Evolutionary conservation across 2,888 invertebrate genomes (phyloP).

Genomic region (Sericinus montela): DNA sequence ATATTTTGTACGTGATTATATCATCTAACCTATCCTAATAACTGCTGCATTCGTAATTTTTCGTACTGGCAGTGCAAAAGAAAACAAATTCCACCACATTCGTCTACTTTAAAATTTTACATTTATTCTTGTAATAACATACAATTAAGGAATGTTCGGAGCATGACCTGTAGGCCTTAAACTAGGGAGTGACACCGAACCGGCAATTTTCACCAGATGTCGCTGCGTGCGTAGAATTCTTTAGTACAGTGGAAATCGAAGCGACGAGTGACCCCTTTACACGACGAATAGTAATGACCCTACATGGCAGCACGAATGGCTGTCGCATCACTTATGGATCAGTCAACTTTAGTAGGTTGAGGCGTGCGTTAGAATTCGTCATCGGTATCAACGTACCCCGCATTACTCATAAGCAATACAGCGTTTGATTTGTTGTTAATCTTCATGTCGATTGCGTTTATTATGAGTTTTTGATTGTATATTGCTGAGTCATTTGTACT

Average conservation of each 20-base stretch:
- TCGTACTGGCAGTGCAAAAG: no score
- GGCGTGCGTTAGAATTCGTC: slow-evolving; percentile 35
- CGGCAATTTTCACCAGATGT: slow-evolving; percentile 39
- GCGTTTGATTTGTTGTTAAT: slow-evolving; percentile 1
- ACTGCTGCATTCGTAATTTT: no score
- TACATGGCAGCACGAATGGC: slow-evolving; percentile 49
- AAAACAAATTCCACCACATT: no score
- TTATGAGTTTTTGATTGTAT: neutral
- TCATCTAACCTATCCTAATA: no score
- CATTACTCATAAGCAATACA: slow-evolving; percentile 20
- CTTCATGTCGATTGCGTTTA: neutral
- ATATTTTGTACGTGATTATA: no score
- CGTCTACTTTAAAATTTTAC: no score
- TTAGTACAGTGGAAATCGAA: slow-evolving; percentile 49
- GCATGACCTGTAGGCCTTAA: slow-evolving; percentile 15
- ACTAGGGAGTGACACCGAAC: slow-evolving; percentile 25
- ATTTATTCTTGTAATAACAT: neutral
- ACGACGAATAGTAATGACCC: slow-evolving; percentile 69
- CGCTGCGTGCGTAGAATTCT: slow-evolving; percentile 38
- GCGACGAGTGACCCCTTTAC: slow-evolving; percentile 56
- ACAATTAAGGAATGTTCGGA: slow-evolving; percentile 6
- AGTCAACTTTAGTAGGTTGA: slow-evolving; percentile 32
- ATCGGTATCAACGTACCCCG: slow-evolving; percentile 24
- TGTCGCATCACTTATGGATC: slow-evolving; percentile 23
- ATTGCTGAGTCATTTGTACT: no score